Base-by-base conservation (phyloP, 2,888 invertebrate species). In the Mechanitis mazaeus region DNA sequence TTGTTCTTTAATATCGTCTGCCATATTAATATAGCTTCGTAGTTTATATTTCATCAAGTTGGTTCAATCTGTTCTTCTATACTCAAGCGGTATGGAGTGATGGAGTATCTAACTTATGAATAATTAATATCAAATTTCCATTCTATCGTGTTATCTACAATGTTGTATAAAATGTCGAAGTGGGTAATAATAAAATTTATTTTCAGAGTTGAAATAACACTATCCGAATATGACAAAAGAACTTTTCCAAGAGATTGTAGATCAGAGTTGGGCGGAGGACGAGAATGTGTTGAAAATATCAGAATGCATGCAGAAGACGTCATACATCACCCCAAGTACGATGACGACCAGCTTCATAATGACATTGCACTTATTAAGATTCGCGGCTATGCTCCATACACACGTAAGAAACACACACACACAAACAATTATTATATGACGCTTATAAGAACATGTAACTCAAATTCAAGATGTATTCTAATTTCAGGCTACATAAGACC, bases 181-280 rank as follows among this genome's bases (percentile, higher is more conserved):
- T 55, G 42, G 20, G 45, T 47, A 45, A 12, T 50, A 7, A 42
- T 42, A 12, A 42, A 33, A n/a, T 38, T 55, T 42, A 42, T 55
- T 78, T 79, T 33, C 78, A 90, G 89, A 28, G 68, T 87, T 12
- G 78, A 84, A 65, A 70, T 88, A 53, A 77, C 76, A 63, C 67
- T 89, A 64, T 81, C 89, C 0, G 89, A 90, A 68, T 88, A 82
- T 66, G 86, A 89, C 72, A 87, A 84, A 64, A 78, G 83, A 12
- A 83, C 89, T 0, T 89, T 85, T 71, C 89, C 89, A 0, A 73
- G 58, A 46, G 89, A 90, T 68, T 90, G 89, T 68, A 79, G 81
- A 65, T 66, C 58, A 7, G 72, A 74, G 3, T 63, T 76, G 0
- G 80, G 78, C 0, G 68, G 71, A 60, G 81, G 81, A 7, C 70